Conservation (phyloP, 2,888 invertebrate genomes). For the Cantharis nigra region DNA sequence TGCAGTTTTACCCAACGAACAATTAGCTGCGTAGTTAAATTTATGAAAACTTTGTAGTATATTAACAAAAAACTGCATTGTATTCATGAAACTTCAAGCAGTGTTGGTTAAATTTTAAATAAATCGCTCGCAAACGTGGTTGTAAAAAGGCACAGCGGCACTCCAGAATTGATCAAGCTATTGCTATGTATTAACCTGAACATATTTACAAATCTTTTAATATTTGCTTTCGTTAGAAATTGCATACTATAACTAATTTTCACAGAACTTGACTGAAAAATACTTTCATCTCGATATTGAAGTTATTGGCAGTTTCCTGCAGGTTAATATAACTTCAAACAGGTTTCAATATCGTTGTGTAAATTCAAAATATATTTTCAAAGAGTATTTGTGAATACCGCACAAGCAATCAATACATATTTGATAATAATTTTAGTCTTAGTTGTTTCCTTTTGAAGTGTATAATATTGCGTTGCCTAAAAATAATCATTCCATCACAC, state of each 20-base stretch:
- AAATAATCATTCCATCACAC: background rate
- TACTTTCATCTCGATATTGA: background rate
- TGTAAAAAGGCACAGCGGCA: background rate
- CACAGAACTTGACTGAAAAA: background rate
- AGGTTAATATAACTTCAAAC: background rate
- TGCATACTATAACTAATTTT: background rate
- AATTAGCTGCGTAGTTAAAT: too few species aligned
- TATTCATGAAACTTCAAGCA: too few species aligned
- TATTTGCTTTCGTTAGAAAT: background rate
- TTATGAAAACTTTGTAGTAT: too few species aligned
- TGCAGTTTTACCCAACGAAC: too few species aligned
- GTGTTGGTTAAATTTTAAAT: background rate
- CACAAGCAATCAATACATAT: background rate
- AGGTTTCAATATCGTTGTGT: background rate
- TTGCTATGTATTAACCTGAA: background rate
- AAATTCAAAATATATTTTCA: background rate
- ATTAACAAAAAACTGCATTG: too few species aligned
- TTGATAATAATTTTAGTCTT: background rate
- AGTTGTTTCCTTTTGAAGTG: background rate
- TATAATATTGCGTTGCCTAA: background rate
- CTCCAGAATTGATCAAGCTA: background rate
- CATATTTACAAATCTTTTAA: background rate
- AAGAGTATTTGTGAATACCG: background rate
- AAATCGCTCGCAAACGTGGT: background rate
- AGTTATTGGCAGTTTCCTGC: background rate